Conservation (phyloP, 2,888 invertebrate species). For the Nephrotoma guestfalica region DNA sequence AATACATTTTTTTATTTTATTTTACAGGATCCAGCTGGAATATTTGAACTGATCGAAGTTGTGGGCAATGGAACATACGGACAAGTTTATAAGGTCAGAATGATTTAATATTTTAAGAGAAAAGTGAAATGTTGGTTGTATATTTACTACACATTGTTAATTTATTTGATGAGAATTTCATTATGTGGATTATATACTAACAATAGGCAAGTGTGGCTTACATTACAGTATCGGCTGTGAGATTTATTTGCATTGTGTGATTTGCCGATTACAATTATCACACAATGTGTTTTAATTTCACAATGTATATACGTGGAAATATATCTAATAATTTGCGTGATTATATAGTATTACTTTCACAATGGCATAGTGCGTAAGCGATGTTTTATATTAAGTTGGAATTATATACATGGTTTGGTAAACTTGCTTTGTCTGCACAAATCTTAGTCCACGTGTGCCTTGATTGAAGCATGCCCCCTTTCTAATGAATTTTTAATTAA, state of each 20-base stretch:
- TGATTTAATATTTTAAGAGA: background rate
- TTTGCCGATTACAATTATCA: background rate
- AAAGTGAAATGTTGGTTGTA: background rate
- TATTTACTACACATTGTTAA: background rate
- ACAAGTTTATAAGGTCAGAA: slow-evolving; percentile 93
- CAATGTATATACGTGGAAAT: background rate
- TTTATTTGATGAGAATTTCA: background rate
- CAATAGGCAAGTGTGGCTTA: background rate
- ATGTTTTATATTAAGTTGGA: background rate
- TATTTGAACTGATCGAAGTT: slow-evolving; percentile 99
- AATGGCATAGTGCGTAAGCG: background rate
- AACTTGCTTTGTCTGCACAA: too few relatives aligned
- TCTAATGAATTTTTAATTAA: background rate
- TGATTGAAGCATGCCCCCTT: too few relatives aligned
- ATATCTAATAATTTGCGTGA: background rate
- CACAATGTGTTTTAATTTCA: background rate
- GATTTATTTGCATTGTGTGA: background rate
- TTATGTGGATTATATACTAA: background rate
- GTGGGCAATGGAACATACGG: slow-evolving; percentile 99
- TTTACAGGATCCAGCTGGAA: slow-evolving; percentile 97
- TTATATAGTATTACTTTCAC: background rate
- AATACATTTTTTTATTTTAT: slow-evolving; percentile 15
- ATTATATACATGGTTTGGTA: too few relatives aligned
- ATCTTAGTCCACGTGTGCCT: too few relatives aligned
- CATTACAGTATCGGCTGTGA: background rate